A percentile compares a stretch with the other conserved stretches of the same genome.
Evolutionary conservation across 2,888 invertebrate genomes (phyloP).

Genomic region (Cephus rjabovi): DNA sequence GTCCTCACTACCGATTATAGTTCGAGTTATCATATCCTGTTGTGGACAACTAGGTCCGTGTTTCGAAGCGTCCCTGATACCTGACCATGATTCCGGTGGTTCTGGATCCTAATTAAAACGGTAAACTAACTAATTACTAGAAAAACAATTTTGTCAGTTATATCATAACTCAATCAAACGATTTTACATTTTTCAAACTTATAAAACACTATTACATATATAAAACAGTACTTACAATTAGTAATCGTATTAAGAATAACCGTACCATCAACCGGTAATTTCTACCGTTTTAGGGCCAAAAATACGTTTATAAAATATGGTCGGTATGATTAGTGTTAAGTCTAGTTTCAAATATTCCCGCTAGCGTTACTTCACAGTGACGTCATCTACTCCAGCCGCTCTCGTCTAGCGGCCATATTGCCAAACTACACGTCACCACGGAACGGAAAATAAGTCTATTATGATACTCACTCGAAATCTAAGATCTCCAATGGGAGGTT

Average conservation of each 20-base stretch:
- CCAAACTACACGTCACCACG: not conserved
- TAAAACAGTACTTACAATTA: not conserved
- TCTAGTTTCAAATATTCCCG: not conserved
- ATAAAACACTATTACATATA: not conserved
- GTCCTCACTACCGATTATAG: slow-evolving; percentile 46
- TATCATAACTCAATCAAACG: too few relatives aligned
- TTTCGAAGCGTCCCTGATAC: slow-evolving; percentile 40
- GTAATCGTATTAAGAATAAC: not conserved
- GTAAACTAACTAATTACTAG: not conserved
- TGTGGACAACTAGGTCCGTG: slow-evolving; percentile 42
- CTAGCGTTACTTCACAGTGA: not conserved
- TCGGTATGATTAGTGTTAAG: too few relatives aligned
- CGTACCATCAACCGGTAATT: too few relatives aligned
- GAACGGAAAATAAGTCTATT: not conserved
- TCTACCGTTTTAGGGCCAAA: too few relatives aligned
- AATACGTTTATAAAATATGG: too few relatives aligned
- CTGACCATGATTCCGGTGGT: slow-evolving; percentile 46
- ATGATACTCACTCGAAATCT: slow-evolving; percentile 44
- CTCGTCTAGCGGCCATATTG: not conserved
- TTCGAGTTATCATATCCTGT: slow-evolving; percentile 16
- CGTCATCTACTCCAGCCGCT: not conserved
- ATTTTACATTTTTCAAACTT: not conserved
- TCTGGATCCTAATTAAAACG: slow-evolving; percentile 45
- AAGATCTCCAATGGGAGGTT: slow-evolving; percentile 44
- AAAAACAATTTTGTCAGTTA: too few relatives aligned